Percentiles rank a stretch among this genome's conserved stretches.
Conservation (phyloP, 2,113 vertebrate species). For the Setophaga petechia region DNA sequence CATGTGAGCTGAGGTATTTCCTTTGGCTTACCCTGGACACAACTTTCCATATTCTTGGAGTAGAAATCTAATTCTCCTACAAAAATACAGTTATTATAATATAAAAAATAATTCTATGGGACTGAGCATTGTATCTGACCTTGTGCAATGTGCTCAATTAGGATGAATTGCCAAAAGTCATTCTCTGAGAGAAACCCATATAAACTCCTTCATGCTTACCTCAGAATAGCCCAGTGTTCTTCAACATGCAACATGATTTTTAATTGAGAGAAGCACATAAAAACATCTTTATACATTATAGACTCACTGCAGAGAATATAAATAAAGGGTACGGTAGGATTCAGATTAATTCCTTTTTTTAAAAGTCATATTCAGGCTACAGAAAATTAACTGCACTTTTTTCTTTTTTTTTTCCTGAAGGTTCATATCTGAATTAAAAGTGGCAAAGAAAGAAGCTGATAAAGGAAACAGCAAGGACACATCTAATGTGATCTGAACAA, state of each 20-base stretch:
- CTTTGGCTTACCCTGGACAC: background rate
- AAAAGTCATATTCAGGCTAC: background rate
- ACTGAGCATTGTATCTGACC: background rate
- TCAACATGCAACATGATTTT: background rate
- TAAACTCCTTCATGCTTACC: background rate
- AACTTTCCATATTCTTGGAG: background rate
- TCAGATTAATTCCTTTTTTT: background rate
- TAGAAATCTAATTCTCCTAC: background rate
- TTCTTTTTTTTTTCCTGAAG: background rate
- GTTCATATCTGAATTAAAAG: background rate
- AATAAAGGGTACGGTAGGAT: background rate
- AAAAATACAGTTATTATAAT: background rate
- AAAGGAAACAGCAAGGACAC: conserved; percentile 14
- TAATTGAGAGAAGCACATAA: background rate
- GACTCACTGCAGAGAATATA: background rate
- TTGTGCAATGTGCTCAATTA: background rate
- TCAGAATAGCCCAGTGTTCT: background rate
- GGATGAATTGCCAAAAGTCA: background rate
- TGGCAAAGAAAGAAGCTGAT: background rate
- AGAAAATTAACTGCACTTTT: background rate
- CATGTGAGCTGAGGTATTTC: background rate
- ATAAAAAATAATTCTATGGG: background rate
- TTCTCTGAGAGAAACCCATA: background rate
- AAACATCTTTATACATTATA: background rate
- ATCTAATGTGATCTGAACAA: background rate